Base-by-base conservation (phyloP, 1,140 invertebrate species). In the Magallana angulata region DNA sequence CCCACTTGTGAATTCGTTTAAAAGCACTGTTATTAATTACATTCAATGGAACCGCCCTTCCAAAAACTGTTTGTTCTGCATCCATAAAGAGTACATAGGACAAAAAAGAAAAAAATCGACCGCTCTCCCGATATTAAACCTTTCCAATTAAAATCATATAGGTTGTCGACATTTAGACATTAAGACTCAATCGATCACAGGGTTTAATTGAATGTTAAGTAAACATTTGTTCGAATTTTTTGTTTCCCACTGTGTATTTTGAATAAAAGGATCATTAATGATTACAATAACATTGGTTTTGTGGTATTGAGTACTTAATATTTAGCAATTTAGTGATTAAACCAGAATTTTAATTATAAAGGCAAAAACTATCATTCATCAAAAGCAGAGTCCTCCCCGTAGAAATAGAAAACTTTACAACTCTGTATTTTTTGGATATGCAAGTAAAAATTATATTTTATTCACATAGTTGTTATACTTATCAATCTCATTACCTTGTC, bases 51-150 rank as follows among this genome's bases (percentile, higher is more conserved):
- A 12, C 24, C 11, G 68, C 68, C 68, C 68, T 24, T 48, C 24
- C 36, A 76, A 76, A 64, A 76, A 76, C 68, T 76, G 24, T 76
- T 76, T 76, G 68, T 30, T 76, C 48, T 18, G 36, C 36, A 30
- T 76, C 12, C 68, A 76, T 30, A 18, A 18, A 30, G 36, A 76
- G 36, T 18, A 30, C 68, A 76, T 5, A 18, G 36, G 12, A 76
- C 8, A 11, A 76, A 18, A 76, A 76, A 30, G 9, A 11, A n/a
- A 9, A 9, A 8, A 76, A 76, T 76, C 68, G 68, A 76, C 68
- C 68, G 36, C 68, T 12, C 68, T 30, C 12, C 68, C 24, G 68
- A 7, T 16, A 64, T 64, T n/a, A 64, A 76, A 76, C 18, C 14
- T 30, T 18, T 71, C 64, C 18, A 18, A 7, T 7, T 71, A 30